Evolutionary conservation across 1,140 invertebrate genomes (phyloP).

Genomic region (Drosophila sp.): DNA sequence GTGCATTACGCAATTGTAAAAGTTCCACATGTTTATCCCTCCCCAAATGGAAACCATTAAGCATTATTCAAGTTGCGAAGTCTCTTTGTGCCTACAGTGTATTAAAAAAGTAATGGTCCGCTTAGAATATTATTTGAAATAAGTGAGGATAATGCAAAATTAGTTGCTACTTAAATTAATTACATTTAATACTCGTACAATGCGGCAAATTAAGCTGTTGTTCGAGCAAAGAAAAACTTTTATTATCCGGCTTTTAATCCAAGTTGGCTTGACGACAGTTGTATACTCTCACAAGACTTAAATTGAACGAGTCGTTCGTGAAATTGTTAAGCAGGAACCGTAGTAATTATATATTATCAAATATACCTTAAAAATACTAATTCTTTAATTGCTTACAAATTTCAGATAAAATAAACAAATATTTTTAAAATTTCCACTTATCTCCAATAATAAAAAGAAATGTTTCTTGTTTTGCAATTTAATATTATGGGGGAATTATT

Average conservation of each 20-base stretch:
- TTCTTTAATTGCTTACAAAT: too few species aligned
- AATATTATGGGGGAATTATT: too few species aligned
- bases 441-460: too few species aligned
- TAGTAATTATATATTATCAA: too few species aligned
- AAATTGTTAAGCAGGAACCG: too few species aligned
- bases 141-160: conserved; percentile 10
- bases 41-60: not conserved
- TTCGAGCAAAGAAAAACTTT: conserved; percentile 8
- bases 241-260: not conserved
- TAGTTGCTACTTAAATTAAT: conserved; percentile 15
- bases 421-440: too few species aligned
- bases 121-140: conserved; percentile 9
- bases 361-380: too few species aligned
- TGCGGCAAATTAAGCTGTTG: conserved; percentile 13
- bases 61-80: conserved; percentile 11
- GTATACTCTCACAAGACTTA: not conserved
- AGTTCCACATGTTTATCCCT: not conserved
- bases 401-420: too few species aligned
- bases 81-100: conserved; percentile 5
- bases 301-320: too few species aligned
- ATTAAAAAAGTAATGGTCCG: conserved; percentile 12
- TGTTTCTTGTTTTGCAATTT: too few species aligned
- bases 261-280: not conserved
- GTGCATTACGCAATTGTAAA: conserved; percentile 41
- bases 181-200: conserved; percentile 14